Evolutionary conservation across 1,140 invertebrate species (phyloP), one percentile per base, ranked within the genome.

Genomic region (Bradynema listronoti): DNA sequence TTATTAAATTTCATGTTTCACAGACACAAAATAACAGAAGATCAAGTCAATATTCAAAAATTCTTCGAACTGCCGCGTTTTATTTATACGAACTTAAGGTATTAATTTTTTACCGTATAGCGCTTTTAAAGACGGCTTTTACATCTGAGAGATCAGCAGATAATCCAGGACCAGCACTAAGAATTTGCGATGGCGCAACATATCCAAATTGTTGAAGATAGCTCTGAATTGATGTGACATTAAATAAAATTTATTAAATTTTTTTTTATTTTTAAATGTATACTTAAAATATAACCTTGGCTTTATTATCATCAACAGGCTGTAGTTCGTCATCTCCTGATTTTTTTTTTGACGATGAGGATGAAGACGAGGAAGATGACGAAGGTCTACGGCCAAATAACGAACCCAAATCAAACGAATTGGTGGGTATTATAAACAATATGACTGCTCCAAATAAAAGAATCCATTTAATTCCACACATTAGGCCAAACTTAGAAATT

Each of bases 131-230:
- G 0, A 61, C n/a, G 4, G 29, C 19, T 16, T 42, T 60, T 14
- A 61, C 60, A 59, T 65, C 66, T 11, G 43, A 39, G 32, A 70
- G 60, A 29, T 70, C 68, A 24, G 54, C 68, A 1, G 61, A 39
- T 59, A 70, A 55, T 9, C 57, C 57, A 14, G 27, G 27, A 24
- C 47, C 47, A 9, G 47, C 27, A 19, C 16, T 19, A 5, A 66
- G 39, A 6, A 63, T 22, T 36, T 58, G 46, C 14, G 69, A 62
- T 25, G 73, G 76, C 4, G 30, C 29, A 9, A 78, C 68, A 62
- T 75, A 75, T 14, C 73, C 73, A 29, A 75, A 75, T 9, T 65
- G 58, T 66, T 78, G 63, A 19, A 75, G 58, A 55, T 75, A 75
- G 25, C 66, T 53, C 73, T 78, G 43, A 56, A 78, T 50, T 27